phyloP scores from a whole-genome alignment of 2,888 invertebrate genomes.

The Uloborus plumipes region DNA sequence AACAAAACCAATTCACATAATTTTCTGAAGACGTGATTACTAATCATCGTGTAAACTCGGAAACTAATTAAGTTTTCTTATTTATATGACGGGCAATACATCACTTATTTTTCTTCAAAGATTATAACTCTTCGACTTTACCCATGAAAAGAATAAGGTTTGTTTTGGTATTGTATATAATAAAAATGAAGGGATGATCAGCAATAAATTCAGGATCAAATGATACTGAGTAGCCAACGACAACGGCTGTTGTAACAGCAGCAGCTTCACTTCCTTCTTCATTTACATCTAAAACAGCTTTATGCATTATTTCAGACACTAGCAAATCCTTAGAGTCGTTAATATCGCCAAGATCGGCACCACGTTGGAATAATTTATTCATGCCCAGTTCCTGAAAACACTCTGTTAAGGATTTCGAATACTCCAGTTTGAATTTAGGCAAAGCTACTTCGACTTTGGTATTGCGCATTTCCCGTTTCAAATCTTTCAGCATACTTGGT shows the following conservation, averaged over 20 bases:
- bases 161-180: slow-evolving; percentile 50
- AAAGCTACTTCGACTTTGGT: slow-evolving; percentile 42
- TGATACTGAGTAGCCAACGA: neutral
- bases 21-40: too few relatives aligned
- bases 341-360: slow-evolving; percentile 63
- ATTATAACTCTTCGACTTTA: slow-evolving; percentile 41
- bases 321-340: slow-evolving; percentile 55
- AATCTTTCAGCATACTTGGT: too few relatives aligned
- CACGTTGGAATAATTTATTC: slow-evolving; percentile 47
- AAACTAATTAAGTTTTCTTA: too few relatives aligned
- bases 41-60: too few relatives aligned
- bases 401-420: slow-evolving; percentile 34
- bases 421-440: slow-evolving; percentile 54
- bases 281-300: slow-evolving; percentile 63
- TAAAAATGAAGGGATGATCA: slow-evolving; percentile 62
- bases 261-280: slow-evolving; percentile 66
- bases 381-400: slow-evolving; percentile 55
- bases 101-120: neutral
- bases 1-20: too few relatives aligned
- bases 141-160: slow-evolving; percentile 59
- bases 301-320: slow-evolving; percentile 65
- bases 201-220: slow-evolving; percentile 53
- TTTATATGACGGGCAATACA: too few relatives aligned
- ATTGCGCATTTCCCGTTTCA: slow-evolving; percentile 16
- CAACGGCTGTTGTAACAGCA: slow-evolving; percentile 41